A percentile compares a stretch with the other conserved stretches of the same genome.
Evolutionary conservation across 2,797 vertebrate genomes (phyloP).

Genomic region (Danio albolineatus): DNA sequence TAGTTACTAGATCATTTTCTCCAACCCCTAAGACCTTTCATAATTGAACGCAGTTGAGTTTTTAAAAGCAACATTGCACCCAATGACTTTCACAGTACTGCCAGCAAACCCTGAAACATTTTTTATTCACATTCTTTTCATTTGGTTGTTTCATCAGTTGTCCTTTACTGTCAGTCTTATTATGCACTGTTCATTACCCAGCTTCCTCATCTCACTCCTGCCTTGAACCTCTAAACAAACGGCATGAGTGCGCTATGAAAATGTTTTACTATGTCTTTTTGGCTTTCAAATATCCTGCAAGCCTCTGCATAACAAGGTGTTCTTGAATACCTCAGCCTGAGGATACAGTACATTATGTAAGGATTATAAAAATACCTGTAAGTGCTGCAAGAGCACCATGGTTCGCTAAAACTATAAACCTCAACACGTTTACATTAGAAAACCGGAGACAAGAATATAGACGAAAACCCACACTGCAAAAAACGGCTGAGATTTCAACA

Average conservation of each 20-base stretch:
- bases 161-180: not conserved
- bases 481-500: too few relatives aligned
- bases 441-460: too few relatives aligned
- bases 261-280: not conserved
- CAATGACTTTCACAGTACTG: too few relatives aligned
- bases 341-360: conserved; percentile 27
- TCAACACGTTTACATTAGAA: too few relatives aligned
- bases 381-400: not conserved
- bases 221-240: not conserved
- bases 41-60: too few relatives aligned
- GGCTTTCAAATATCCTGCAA: conserved; percentile 6
- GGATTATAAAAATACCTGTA: conserved; percentile 45
- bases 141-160: too few relatives aligned
- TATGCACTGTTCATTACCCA: not conserved
- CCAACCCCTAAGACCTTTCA: too few relatives aligned
- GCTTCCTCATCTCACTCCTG: not conserved
- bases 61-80: too few relatives aligned
- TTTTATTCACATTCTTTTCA: too few relatives aligned
- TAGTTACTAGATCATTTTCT: too few relatives aligned
- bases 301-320: conserved; percentile 15
- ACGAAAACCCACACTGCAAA: too few relatives aligned
- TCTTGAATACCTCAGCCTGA: conserved; percentile 27
- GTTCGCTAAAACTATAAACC: not conserved
- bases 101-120: too few relatives aligned
- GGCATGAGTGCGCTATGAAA: not conserved